phyloP scores from a whole-genome alignment of 2,113 vertebrate genomes.

The Serilophus lunatus region DNA sequence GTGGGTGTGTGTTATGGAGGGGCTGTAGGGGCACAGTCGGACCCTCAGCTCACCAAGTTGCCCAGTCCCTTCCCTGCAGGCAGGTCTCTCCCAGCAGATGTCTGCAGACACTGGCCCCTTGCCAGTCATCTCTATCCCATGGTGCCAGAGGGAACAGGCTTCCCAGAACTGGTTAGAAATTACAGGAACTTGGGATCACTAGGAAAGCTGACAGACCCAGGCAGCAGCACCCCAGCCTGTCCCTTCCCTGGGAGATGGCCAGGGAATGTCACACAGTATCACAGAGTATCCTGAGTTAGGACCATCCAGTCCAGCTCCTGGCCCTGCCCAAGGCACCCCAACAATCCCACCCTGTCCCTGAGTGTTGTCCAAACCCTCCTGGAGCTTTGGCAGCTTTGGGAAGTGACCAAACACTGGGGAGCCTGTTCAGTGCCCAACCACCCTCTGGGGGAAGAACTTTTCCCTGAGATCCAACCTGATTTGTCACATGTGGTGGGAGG shows the following conservation, averaged over 20 bases:
- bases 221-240: background rate
- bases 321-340: background rate
- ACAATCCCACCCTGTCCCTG: background rate
- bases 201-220: background rate
- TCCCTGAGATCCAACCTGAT: background rate
- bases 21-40: background rate
- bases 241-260: background rate
- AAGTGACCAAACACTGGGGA: background rate
- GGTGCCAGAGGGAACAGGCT: background rate
- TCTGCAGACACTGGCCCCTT: background rate
- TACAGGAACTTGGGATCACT: background rate
- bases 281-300: background rate
- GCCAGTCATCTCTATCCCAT: background rate
- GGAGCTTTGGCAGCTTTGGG: background rate
- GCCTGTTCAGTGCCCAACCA: background rate
- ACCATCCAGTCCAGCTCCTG: background rate
- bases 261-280: background rate
- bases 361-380: fast-evolving
- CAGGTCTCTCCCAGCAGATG: background rate
- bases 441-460: background rate
- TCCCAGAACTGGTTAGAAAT: background rate
- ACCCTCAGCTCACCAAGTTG: background rate
- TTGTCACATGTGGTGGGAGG: background rate
- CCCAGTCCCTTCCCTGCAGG: background rate
- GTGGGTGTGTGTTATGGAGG: fast-evolving